phyloP scores from a whole-genome alignment of 2,113 vertebrate species.

The Aviceda subcristata region DNA sequence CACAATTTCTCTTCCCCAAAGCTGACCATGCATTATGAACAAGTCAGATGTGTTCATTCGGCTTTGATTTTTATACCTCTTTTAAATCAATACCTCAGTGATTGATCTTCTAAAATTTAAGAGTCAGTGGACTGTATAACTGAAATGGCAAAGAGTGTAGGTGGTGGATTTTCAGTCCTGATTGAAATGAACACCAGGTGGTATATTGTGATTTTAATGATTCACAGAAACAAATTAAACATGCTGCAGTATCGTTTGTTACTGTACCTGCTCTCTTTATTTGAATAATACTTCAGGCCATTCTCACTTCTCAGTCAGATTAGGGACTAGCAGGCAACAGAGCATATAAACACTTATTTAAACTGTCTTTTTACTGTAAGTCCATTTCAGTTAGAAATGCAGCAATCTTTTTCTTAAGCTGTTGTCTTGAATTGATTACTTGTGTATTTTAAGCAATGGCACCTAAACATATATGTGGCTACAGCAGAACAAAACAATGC shows the following conservation, averaged over 20 bases:
- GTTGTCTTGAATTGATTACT: neutral
- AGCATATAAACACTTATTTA: neutral
- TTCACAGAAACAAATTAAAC: slow-evolving; percentile 3
- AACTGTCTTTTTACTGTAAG: neutral
- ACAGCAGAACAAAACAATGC: neutral
- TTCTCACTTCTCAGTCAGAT: neutral
- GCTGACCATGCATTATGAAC: slow-evolving; percentile 67
- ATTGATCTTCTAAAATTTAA: slow-evolving; percentile 62
- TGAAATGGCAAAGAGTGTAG: slow-evolving; percentile 5
- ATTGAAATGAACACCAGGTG: slow-evolving; percentile 34
- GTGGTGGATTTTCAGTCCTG: slow-evolving; percentile 15
- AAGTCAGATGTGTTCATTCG: slow-evolving; percentile 64
- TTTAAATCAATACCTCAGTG: slow-evolving; percentile 62
- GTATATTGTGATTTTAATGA: slow-evolving; percentile 13
- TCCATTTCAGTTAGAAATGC: neutral
- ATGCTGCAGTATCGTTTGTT: neutral
- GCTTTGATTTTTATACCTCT: slow-evolving; percentile 66
- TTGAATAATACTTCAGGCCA: neutral
- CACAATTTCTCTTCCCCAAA: slow-evolving; percentile 62
- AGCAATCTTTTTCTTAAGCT: neutral
- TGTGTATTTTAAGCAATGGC: neutral
- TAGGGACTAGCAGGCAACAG: neutral
- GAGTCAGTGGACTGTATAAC: slow-evolving; percentile 32
- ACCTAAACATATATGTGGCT: neutral
- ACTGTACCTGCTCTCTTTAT: neutral